These are phyloP conservation scores for Channa argus DNA, from an alignment of 2,113 vertebrate genomes.

Conservation along the genomic window DNA sequence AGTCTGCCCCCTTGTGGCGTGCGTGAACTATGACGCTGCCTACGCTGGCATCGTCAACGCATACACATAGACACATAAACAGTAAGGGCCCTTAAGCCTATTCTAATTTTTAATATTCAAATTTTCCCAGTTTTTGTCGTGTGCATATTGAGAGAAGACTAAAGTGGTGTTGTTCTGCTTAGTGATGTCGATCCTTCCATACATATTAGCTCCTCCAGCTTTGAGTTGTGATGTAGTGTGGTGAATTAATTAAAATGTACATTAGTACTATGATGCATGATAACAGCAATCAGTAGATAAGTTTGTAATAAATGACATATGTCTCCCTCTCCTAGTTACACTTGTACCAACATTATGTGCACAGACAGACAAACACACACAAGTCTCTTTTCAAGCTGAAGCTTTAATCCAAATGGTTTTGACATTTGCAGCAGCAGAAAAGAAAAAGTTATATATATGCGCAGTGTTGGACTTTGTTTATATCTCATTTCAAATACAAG, in stretches of 20 bases:
- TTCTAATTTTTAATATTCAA: too few relatives aligned
- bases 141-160: too few relatives aligned
- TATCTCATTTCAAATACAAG: slow-evolving; percentile 72
- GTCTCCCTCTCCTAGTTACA: neutral
- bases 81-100: too few relatives aligned
- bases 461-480: slow-evolving; percentile 71
- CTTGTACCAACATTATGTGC: neutral
- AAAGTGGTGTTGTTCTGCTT: too few relatives aligned
- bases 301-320: neutral
- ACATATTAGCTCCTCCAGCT: neutral
- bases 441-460: slow-evolving; percentile 34
- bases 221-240: slow-evolving; percentile 14
- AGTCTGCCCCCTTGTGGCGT: too few relatives aligned
- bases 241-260: slow-evolving; percentile 3
- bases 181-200: too few relatives aligned
- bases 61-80: too few relatives aligned
- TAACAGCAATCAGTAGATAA: neutral
- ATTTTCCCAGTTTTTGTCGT: too few relatives aligned
- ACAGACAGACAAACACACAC: slow-evolving; percentile 14
- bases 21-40: too few relatives aligned
- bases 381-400: slow-evolving; percentile 16
- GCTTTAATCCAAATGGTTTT: slow-evolving; percentile 39
- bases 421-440: slow-evolving; percentile 43
- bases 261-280: neutral
- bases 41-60: too few relatives aligned